These are phyloP conservation scores for Bombus ignitus DNA, from an alignment of 1,140 invertebrate genomes.

Conservation along the genomic window DNA sequence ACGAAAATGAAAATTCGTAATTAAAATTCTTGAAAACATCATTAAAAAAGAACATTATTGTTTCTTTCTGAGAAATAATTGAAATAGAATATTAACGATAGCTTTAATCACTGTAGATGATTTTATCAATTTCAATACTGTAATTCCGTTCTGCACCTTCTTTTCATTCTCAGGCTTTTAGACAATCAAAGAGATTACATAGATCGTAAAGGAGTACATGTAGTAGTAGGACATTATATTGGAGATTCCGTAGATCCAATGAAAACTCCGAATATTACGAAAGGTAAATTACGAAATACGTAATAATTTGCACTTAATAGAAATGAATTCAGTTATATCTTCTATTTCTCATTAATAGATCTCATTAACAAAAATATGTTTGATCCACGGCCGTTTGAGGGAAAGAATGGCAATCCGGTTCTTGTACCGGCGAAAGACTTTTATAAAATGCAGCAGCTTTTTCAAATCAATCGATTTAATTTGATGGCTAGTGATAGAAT, in stretches of 20 bases:
- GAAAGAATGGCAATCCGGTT: slow-evolving; percentile 91
- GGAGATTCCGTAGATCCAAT: slow-evolving; percentile 85
- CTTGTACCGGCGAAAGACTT: slow-evolving; percentile 89
- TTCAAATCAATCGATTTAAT: slow-evolving; percentile 95
- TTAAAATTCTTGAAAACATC: background rate
- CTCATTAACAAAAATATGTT: slow-evolving; percentile 93
- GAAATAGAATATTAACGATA: background rate
- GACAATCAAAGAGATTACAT: slow-evolving; percentile 87
- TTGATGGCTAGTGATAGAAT: slow-evolving; percentile 95
- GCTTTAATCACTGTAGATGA: background rate
- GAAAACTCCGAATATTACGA: slow-evolving; percentile 86
- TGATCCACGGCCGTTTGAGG: slow-evolving; percentile 88
- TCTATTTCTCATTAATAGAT: slow-evolving; percentile 84
- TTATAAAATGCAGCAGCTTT: slow-evolving; percentile 90
- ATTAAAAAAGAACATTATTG: background rate
- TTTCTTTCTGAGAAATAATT: background rate
- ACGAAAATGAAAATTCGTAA: slow-evolving; percentile 3
- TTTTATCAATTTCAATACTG: background rate
- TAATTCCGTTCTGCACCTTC: background rate
- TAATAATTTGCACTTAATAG: too few relatives aligned
- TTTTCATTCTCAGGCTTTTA: slow-evolving; percentile 75
- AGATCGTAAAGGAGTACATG: slow-evolving; percentile 88
- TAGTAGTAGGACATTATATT: slow-evolving; percentile 93
- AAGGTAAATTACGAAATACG: slow-evolving; percentile 82
- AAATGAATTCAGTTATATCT: background rate